Evolutionary conservation across 2,113 vertebrate genomes (phyloP).

Genomic region (Galemys pyrenaicus): DNA sequence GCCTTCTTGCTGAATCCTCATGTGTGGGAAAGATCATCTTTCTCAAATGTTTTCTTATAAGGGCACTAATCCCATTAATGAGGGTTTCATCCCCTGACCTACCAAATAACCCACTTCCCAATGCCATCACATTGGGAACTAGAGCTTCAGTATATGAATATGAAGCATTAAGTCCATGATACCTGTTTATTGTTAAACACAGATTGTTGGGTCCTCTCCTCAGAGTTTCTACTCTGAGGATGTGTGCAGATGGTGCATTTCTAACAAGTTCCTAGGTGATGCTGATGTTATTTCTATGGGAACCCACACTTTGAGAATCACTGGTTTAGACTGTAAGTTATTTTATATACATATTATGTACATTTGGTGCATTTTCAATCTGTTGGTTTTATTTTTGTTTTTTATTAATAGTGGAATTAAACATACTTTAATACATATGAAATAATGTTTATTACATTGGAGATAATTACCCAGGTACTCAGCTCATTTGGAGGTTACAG

Average conservation of each 20-base stretch:
- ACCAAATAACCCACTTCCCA: not conserved
- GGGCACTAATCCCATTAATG: not conserved
- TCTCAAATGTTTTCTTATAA: not conserved
- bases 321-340: not conserved
- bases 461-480: not conserved
- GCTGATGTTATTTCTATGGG: not conserved
- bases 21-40: not conserved
- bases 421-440: too few relatives aligned
- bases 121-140: not conserved
- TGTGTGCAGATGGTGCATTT: not conserved
- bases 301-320: not conserved
- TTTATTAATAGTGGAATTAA: too few relatives aligned
- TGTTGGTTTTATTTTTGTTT: not conserved
- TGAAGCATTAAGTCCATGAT: not conserved
- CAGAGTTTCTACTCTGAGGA: not conserved
- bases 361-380: not conserved
- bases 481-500: not conserved
- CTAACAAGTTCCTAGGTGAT: not conserved
- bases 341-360: not conserved
- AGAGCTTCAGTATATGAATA: not conserved
- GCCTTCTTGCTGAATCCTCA: not conserved
- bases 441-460: not conserved
- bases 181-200: slow-evolving; percentile 35
- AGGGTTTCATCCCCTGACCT: not conserved
- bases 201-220: not conserved